Evolutionary conservation across 2,888 invertebrate genomes (phyloP).

Genomic region (Lasius platythorax): DNA sequence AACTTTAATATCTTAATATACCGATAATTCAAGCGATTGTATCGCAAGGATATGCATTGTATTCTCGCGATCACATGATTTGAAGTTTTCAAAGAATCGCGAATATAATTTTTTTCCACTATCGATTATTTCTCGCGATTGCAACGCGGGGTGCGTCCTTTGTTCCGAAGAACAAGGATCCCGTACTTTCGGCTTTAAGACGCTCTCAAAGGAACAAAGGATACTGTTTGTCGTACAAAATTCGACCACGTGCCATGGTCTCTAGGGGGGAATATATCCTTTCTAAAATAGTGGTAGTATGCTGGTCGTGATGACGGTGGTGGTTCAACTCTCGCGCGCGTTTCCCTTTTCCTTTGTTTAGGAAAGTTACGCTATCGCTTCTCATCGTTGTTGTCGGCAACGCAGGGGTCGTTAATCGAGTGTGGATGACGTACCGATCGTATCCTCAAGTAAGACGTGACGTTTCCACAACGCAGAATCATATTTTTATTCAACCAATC

Average conservation of each 20-base stretch:
- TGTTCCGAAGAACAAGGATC: conserved; percentile 7
- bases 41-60: not conserved
- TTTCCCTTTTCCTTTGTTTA: conserved; percentile 50
- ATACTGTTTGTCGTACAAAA: conserved; percentile 48
- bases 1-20: not conserved
- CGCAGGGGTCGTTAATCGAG: conserved; percentile 67
- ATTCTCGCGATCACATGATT: not conserved
- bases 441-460: conserved; percentile 49
- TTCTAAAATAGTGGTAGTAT: not conserved
- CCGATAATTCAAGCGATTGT: not conserved
- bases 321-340: conserved; percentile 14
- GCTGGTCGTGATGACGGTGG: conserved; percentile 14
- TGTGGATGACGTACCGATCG: conserved; percentile 67
- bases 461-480: not conserved
- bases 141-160: conserved; percentile 5
- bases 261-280: conserved; percentile 17
- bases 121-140: conserved; percentile 24
- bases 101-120: conserved; percentile 25
- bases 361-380: conserved; percentile 54
- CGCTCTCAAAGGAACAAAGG: conserved; percentile 45
- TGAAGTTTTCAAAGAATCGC: not conserved
- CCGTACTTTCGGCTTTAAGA: conserved; percentile 47
- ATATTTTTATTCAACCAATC: not conserved
- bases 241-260: conserved; percentile 46
- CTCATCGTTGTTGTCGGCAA: conserved; percentile 39